These are phyloP conservation scores for Pagetopsis macropterus DNA, from an alignment of 2,797 vertebrate genomes.

Conservation along the genomic window DNA sequence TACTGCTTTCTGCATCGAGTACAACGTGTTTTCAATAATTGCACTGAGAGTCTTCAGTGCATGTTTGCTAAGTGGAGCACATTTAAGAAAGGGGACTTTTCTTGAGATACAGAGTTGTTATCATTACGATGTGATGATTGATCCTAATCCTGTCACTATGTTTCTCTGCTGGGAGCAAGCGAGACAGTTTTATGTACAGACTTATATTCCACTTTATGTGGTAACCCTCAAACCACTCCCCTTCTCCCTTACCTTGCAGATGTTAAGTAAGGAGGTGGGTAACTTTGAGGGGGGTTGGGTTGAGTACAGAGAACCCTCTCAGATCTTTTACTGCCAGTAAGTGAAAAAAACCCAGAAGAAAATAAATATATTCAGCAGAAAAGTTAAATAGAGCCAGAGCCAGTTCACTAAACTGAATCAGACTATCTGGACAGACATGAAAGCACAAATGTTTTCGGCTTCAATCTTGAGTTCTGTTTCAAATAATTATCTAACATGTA, in stretches of 20 bases:
- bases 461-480: constrained; percentile 27
- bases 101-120: not conserved
- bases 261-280: constrained; percentile 55
- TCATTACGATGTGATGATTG: constrained; percentile 26
- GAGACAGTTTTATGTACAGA: constrained; percentile 14
- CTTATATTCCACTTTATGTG: constrained; percentile 32
- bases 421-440: constrained; percentile 58
- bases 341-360: constrained; percentile 49
- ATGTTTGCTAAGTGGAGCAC: constrained; percentile 15
- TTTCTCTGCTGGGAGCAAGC: constrained; percentile 11
- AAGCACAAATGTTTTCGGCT: constrained; percentile 35
- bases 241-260: constrained; percentile 57
- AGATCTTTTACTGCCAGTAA: constrained; percentile 64
- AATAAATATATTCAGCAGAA: constrained; percentile 69
- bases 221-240: constrained; percentile 32
- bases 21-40: constrained; percentile 33
- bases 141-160: constrained; percentile 18
- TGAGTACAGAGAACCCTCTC: constrained; percentile 82
- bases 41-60: constrained; percentile 22
- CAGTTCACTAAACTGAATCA: constrained; percentile 48
- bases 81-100: constrained; percentile 13
- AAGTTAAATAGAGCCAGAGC: constrained; percentile 69
- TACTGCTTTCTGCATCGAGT: constrained; percentile 28
- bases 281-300: constrained; percentile 47
- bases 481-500: constrained; percentile 3